Evolutionary conservation across 2,113 vertebrate species (phyloP).

Genomic region (Herpetotheres cachinnans): DNA sequence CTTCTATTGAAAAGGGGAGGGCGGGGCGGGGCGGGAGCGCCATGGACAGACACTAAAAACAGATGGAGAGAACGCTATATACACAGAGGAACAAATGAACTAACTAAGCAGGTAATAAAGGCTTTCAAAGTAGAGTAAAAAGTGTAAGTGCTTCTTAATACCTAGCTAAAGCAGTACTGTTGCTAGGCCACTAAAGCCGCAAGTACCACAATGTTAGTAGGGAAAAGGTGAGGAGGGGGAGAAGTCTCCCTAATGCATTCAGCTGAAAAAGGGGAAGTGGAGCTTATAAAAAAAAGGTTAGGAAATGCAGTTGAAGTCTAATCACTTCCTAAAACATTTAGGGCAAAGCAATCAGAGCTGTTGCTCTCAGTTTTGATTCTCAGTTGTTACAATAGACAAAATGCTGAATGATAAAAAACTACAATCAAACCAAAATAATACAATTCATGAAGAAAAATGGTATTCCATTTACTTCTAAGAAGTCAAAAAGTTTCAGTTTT

Average conservation of each 20-base stretch:
- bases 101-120: not conserved
- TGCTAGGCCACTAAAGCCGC: not conserved
- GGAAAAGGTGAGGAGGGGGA: not conserved
- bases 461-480: not conserved
- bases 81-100: not conserved
- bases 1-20: not conserved
- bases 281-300: not conserved
- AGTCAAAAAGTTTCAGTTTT: not conserved
- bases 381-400: not conserved
- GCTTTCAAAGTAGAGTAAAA: not conserved
- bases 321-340: not conserved
- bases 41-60: not conserved
- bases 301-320: not conserved
- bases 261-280: slow-evolving; percentile 4
- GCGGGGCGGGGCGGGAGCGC: not conserved
- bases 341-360: not conserved
- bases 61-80: not conserved
- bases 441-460: not conserved
- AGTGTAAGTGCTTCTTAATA: not conserved
- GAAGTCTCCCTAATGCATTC: not conserved
- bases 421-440: not conserved
- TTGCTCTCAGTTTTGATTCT: not conserved
- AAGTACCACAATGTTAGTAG: not conserved
- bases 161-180: not conserved
- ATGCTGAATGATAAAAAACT: not conserved